phyloP scores from a whole-genome alignment of 2,113 vertebrate genomes.

The Ptychochromis oligacanthus region DNA sequence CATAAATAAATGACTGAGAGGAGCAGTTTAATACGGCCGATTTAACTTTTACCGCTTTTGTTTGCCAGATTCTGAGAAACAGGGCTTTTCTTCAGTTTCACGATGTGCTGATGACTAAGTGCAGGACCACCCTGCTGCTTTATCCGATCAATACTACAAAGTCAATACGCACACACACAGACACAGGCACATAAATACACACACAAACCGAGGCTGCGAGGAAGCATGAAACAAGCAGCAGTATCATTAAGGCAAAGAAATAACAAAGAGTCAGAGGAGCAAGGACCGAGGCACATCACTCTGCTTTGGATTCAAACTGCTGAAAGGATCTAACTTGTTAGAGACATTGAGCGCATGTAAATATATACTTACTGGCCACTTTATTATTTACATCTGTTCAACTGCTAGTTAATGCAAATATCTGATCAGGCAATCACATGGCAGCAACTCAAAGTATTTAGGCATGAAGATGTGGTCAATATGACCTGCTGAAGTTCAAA shows the following conservation, averaged over 20 bases:
- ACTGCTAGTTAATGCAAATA: not conserved
- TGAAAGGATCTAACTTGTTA: not conserved
- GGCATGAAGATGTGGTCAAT: not conserved
- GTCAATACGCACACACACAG: slow-evolving; percentile 44
- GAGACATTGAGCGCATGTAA: not conserved
- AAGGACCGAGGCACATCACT: not conserved
- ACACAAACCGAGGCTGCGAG: not conserved
- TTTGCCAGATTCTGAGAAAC: slow-evolving; percentile 32
- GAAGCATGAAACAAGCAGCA: slow-evolving; percentile 32
- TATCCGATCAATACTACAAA: slow-evolving; percentile 61
- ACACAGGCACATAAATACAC: not conserved
- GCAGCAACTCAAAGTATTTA: not conserved
- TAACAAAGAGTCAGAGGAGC: not conserved
- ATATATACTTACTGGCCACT: not conserved
- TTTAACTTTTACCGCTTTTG: slow-evolving; percentile 23
- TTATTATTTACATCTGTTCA: not conserved
- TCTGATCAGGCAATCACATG: not conserved
- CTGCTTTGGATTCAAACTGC: not conserved
- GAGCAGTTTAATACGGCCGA: slow-evolving; percentile 7
- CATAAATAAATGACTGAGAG: slow-evolving; percentile 39
- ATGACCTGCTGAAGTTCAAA: not conserved
- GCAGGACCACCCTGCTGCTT: slow-evolving; percentile 56
- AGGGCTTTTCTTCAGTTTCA: slow-evolving; percentile 33
- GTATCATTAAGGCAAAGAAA: slow-evolving; percentile 14
- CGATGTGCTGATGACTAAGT: slow-evolving; percentile 22